Conservation (phyloP, 2,888 invertebrate genomes). For the Stegophylla sp. region DNA sequence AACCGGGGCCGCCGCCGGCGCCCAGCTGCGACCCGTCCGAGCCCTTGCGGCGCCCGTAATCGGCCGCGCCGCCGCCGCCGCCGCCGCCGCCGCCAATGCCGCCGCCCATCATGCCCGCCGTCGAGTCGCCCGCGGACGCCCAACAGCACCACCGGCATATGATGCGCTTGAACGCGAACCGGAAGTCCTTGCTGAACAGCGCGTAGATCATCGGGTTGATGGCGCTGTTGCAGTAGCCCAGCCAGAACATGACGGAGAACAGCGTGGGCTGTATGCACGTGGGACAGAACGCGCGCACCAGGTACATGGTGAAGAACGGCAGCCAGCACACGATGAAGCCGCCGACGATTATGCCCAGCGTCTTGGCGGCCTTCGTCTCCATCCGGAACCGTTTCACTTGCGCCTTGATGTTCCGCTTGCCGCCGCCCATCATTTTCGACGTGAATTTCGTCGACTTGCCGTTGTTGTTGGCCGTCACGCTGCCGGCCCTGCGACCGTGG, state of each 20-base stretch:
- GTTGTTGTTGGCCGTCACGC: slow-evolving; percentile 50
- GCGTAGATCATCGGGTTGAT: slow-evolving; percentile 96
- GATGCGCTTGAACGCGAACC: slow-evolving; percentile 91
- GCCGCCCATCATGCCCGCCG: not conserved
- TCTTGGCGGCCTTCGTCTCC: slow-evolving; percentile 97
- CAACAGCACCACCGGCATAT: slow-evolving; percentile 75
- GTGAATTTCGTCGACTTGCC: slow-evolving; percentile 67
- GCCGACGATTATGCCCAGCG: slow-evolving; percentile 94
- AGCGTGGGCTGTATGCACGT: slow-evolving; percentile 83
- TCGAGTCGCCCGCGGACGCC: slow-evolving; percentile 61
- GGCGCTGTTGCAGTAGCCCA: slow-evolving; percentile 96
- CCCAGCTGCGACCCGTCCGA: slow-evolving; percentile 65
- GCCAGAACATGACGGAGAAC: slow-evolving; percentile 93
- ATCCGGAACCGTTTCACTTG: slow-evolving; percentile 90
- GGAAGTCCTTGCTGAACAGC: slow-evolving; percentile 91
- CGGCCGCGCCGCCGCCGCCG: slow-evolving; percentile 27
- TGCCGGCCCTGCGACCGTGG: slow-evolving; percentile 69
- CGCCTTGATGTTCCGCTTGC: slow-evolving; percentile 87
- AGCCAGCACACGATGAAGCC: slow-evolving; percentile 97
- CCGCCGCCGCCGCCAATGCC: not conserved
- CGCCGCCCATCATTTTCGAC: slow-evolving; percentile 71
- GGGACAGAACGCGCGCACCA: slow-evolving; percentile 85
- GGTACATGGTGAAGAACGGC: slow-evolving; percentile 94
- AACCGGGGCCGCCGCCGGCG: slow-evolving; percentile 63
- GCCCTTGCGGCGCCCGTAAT: slow-evolving; percentile 61